Percentiles rank a stretch among this genome's conserved stretches.
phyloP scores from a whole-genome alignment of 2,888 invertebrate species.

The Aspidapion aeneum region DNA sequence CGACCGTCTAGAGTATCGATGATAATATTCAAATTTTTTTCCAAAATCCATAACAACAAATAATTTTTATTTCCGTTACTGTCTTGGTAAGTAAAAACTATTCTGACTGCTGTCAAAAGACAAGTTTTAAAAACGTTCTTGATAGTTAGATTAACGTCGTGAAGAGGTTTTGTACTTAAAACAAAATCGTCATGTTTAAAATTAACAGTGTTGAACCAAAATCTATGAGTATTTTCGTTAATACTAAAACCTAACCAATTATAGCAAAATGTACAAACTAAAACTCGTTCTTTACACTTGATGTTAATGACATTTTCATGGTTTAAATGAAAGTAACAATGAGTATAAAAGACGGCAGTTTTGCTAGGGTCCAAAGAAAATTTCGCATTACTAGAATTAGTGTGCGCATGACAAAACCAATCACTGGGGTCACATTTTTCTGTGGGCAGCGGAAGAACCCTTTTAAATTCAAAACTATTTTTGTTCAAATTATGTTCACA shows the following conservation, averaged over 20 bases:
- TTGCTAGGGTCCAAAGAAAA: conserved; percentile 49
- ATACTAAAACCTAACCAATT: conserved; percentile 56
- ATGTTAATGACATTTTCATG: conserved; percentile 45
- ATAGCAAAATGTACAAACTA: conserved; percentile 55
- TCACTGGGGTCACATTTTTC: conserved; percentile 58
- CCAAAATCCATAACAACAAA: conserved; percentile 59
- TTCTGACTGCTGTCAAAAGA: conserved; percentile 54
- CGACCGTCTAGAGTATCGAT: conserved; percentile 34
- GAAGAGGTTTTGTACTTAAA: conserved; percentile 37
- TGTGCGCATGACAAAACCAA: conserved; percentile 62
- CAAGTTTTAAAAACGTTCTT: conserved; percentile 51
- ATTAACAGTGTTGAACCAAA: conserved; percentile 56
- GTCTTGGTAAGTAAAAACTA: conserved; percentile 52
- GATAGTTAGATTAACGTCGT: conserved; percentile 55
- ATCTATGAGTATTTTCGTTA: conserved; percentile 48
- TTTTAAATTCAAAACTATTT: conserved; percentile 48
- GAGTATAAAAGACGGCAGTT: conserved; percentile 56
- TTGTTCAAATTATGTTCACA: conserved; percentile 37
- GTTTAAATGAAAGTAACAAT: conserved; percentile 52
- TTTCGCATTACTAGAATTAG: conserved; percentile 22
- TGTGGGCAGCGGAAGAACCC: conserved; percentile 61
- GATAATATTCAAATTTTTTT: conserved; percentile 56
- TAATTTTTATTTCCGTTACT: conserved; percentile 50
- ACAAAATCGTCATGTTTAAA: conserved; percentile 40
- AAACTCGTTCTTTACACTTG: conserved; percentile 50